Evolutionary conservation across 2,113 vertebrate species (phyloP).

Genomic region (Illadopsis cleaveri): DNA sequence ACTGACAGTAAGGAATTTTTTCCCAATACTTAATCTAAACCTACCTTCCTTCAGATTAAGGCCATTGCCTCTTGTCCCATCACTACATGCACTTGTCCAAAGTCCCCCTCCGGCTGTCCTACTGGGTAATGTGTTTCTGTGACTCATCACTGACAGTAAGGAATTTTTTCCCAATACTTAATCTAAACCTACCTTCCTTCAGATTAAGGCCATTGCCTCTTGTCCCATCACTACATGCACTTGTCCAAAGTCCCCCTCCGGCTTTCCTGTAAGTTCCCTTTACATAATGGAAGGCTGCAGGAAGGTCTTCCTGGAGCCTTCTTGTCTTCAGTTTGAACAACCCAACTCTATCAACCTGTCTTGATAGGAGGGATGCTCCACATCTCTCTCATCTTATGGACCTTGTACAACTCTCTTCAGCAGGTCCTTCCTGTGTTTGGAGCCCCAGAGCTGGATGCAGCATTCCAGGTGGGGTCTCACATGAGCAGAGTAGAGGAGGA

Average conservation of each 20-base stretch:
- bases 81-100: neutral
- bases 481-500: neutral
- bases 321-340: neutral
- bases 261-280: neutral
- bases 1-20: neutral
- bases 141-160: neutral
- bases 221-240: neutral
- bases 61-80: neutral
- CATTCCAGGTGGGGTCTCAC: neutral
- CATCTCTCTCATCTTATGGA: neutral
- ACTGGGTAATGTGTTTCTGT: neutral
- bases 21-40: neutral
- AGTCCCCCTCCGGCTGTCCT: neutral
- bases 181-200: neutral
- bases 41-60: neutral
- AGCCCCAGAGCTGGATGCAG: neutral
- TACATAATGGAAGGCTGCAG: neutral
- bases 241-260: neutral
- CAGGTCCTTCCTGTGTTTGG: neutral
- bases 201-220: neutral
- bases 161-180: neutral
- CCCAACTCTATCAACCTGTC: neutral
- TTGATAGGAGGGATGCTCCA: neutral
- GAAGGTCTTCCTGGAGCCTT: neutral
- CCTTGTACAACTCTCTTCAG: neutral